Evolutionary conservation across 2,888 invertebrate genomes (phyloP), one percentile per base, ranked within the genome.

Genomic region (Heterodera filipjevi): DNA sequence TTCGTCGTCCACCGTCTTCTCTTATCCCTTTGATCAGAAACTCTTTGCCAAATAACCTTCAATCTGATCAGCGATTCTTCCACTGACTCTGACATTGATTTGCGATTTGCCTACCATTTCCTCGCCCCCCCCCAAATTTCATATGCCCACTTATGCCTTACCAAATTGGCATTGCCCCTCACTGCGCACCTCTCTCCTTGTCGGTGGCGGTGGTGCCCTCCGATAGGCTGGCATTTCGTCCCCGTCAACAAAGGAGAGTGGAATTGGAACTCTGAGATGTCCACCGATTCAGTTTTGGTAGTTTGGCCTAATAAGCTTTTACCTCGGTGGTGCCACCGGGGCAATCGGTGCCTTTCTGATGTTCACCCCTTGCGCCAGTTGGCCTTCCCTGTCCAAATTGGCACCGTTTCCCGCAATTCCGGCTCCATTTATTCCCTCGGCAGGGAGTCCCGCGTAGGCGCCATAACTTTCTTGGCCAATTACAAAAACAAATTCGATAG

Each of bases 121-220:
- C n/a, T n/a, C 22, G 3, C 49, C 16, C 22, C 35, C 22, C 30
- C 19, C 35, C 30, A 33, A 35, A 35, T 32, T 10, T 33, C 19
- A 33, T 35, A 6, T 22, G 14, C 27, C 19, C 30, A 16, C n/a
- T 74, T 72, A n/a, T 64, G 19, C 32, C 77, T 70, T 70, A 83
- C 83, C 82, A 76, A 82, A 82, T 32, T 49, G 44, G 73, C 83
- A 83, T 39, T 81, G 44, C 46, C 82, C 84, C 46, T 77, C 71
- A 77, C 81, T 84, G 66, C 80, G 64, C 32, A 78, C 81, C 33
- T 84, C 80, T 16, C 84, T 79, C 35, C 84, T 71, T 22, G 79
- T 72, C 16, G 79, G 77, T 8, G 84, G 84, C 16, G 82, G 84
- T 8, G 83, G 83, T 12, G 84, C 84, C 44, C 82, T 74, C 81